Evolutionary conservation across 2,888 invertebrate species (phyloP), one percentile per base, ranked within the genome.

Genomic region (Aromia moschata): DNA sequence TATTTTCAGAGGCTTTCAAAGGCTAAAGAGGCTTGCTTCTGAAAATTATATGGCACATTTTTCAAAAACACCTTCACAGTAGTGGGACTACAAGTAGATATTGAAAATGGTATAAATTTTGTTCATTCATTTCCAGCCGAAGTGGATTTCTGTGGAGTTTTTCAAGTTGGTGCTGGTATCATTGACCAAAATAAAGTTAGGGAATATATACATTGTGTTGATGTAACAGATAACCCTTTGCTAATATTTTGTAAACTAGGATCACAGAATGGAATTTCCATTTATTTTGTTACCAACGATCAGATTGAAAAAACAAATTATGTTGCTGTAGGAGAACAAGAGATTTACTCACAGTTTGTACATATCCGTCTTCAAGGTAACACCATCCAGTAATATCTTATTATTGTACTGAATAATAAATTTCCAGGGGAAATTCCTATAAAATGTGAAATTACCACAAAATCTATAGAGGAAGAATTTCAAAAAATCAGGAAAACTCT

Each of bases 161-260:
- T 92, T 11, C 87, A 87, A 71, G 86, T 90, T 64, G 86, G 86
- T 14, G 85, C 87, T 68, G 83, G 84, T 44, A 79, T 84, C 38
- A 45, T 56, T 40, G 86, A 88, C 69, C 84, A 84, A 2, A 85
- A 87, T 2, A 85, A 86, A 71, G 81, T 88, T 17, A 87, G 85
- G 74, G 87, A 87, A 76, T 84, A 85, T 68, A 64, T 78, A 41
- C 66, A 85, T 84, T 87, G 90, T 79, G 88, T 92, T 56, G 89
- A 91, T 76, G 89, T 92, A 70, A 92, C 92, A 47, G 92, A 92
- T 74, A 92, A 91, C 80, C 92, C 92, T 1, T 82, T 92, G 56
- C 83, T 91, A 49, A 80, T 92, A 37, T 83, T 83, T 56, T 83
- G 84, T 68, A 82, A 82, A 14, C 79, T 85, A 61, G 53, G 53